Base-by-base conservation (phyloP, 2,888 invertebrate species). In the Anoncus sp. region DNA sequence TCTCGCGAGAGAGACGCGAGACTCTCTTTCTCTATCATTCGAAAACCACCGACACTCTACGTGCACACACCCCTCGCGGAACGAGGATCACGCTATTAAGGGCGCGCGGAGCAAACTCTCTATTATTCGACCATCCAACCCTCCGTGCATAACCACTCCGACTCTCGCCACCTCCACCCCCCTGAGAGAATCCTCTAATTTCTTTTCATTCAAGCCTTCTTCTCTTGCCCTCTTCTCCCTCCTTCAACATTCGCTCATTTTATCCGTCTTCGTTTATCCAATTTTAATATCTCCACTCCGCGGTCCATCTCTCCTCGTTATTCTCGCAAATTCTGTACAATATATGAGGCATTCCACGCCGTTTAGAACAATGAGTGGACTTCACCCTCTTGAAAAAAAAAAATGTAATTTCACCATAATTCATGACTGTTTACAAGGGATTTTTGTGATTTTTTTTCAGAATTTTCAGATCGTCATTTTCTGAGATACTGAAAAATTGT, bases 91-190 rank as follows among this genome's bases (percentile, higher is more conserved):
- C 85, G 87, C 89, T 86, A 87, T 88, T 89, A 87, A 86, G 86
- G 86, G 38, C 9, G 86, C 85, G 85, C 86, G 86, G 38, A 12
- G 86, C 85, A 85, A 83, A n/a, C n/a, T n/a, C 86, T 87, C 87
- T 86, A 88, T 89, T 88, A 89, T 89, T 89, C 86, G 88, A 87
- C 87, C 85, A 85, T 86, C 86, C 65, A 80, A 81, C 81, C 81
- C 73, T 67, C 73, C 73, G 49, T n/a, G n/a, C n/a, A n/a, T 69
- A 78, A 82, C 84, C 83, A 83, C 87, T 87, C 82, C 82, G 40
- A 53, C 40, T 84, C 76, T 75, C 86, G 84, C 14, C 57, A 1
- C 16, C n/a, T 43, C 22, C 16, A 35, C 9, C 45, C 84, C 82
- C 82, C 84, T 83, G 85, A 83, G 83, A 85, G 85, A 87, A 86